phyloP scores from a whole-genome alignment of 2,113 vertebrate species.

The Aegotheles bennettii region DNA sequence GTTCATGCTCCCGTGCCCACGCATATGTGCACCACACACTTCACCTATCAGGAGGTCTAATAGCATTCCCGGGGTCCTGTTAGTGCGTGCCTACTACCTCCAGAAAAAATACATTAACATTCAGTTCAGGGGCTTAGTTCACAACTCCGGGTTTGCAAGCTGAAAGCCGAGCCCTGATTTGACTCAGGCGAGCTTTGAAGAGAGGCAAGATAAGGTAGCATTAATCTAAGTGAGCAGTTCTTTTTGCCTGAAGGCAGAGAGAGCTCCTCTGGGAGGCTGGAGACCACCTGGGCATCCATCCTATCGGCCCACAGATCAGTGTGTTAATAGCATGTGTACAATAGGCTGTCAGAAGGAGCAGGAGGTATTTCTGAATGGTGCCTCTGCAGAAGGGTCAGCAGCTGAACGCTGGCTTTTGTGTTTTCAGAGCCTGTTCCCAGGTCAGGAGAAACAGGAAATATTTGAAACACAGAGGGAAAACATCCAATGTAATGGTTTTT shows the following conservation, averaged over 20 bases:
- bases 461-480: not conserved
- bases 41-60: slow-evolving; percentile 33
- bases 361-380: not conserved
- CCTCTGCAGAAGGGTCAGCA: not conserved
- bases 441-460: not conserved
- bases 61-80: slow-evolving; percentile 35
- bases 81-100: not conserved
- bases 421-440: not conserved
- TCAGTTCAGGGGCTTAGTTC: slow-evolving; percentile 12
- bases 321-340: slow-evolving; percentile 40
- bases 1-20: not conserved
- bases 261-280: slow-evolving; percentile 16
- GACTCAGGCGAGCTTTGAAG: slow-evolving; percentile 38
- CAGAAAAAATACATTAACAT: not conserved
- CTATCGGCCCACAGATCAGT: not conserved
- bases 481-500: not conserved
- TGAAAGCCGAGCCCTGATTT: slow-evolving; percentile 51
- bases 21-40: not conserved
- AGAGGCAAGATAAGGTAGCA: slow-evolving; percentile 47
- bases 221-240: slow-evolving; percentile 26
- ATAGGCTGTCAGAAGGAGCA: not conserved
- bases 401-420: not conserved
- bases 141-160: slow-evolving; percentile 35
- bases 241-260: slow-evolving; percentile 30
- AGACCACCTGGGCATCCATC: slow-evolving; percentile 36